Conservation (phyloP, 2,797 vertebrate genomes). For the Sebastes trivittatus region DNA sequence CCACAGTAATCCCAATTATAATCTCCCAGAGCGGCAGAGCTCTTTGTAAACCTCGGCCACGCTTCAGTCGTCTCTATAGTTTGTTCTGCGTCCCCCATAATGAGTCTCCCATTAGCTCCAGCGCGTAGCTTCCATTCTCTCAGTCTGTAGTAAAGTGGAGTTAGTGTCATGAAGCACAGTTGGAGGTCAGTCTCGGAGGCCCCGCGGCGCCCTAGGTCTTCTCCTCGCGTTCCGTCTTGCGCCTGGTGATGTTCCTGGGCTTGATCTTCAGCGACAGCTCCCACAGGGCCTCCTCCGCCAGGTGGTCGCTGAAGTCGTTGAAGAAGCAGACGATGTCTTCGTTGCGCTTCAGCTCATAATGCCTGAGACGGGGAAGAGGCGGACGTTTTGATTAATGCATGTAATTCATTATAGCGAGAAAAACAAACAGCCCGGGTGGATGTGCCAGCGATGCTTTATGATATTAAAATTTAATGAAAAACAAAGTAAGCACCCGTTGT, state of each 20-base stretch:
- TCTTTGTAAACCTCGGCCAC: constrained; percentile 63
- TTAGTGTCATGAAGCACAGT: constrained; percentile 83
- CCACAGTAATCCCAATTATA: constrained; percentile 60
- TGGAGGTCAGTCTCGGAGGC: constrained; percentile 72
- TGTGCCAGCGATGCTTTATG: constrained; percentile 2
- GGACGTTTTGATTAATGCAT: neutral
- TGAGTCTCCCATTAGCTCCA: constrained; percentile 63
- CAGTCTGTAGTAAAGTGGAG: constrained; percentile 80
- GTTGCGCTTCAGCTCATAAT: constrained; percentile 95
- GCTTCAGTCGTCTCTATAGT: constrained; percentile 54
- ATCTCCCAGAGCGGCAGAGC: constrained; percentile 66
- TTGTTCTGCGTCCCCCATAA: constrained; percentile 54
- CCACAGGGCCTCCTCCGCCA: constrained; percentile 98
- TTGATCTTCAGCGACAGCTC: constrained; percentile 99
- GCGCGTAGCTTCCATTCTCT: constrained; percentile 55
- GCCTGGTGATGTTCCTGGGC: constrained; percentile 91
- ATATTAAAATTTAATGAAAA: constrained; percentile 20
- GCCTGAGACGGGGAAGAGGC: constrained; percentile 77
- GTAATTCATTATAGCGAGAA: neutral
- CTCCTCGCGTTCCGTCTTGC: constrained; percentile 95
- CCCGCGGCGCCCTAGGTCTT: constrained; percentile 87
- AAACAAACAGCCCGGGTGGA: neutral
- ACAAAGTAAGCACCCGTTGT: neutral
- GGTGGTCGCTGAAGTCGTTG: constrained; percentile 99
- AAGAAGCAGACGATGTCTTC: constrained; percentile 98